phyloP scores from a whole-genome alignment of 2,797 vertebrate genomes.

The Paramormyrops hopkinsi region DNA sequence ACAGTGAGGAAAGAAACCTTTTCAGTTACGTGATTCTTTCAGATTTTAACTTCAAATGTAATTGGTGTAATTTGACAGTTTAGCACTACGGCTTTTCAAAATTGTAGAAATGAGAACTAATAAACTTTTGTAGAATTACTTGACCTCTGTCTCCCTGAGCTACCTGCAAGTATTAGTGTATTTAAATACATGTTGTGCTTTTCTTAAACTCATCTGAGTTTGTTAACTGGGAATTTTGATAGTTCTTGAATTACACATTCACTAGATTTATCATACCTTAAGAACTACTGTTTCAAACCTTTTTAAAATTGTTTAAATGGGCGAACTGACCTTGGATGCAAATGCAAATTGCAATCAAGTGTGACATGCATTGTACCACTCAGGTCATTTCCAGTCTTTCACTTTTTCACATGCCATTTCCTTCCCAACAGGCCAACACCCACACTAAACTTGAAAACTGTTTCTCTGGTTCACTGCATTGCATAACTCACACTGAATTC shows the following conservation, averaged over 20 bases:
- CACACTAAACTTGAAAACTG: neutral
- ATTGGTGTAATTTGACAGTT: constrained; percentile 16
- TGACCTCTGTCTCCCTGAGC: neutral
- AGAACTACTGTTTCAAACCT: neutral
- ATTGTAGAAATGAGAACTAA: constrained; percentile 12
- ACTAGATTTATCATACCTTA: neutral
- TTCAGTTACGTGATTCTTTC: constrained; percentile 4
- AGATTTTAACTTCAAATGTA: constrained; percentile 16
- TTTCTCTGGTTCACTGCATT: neutral
- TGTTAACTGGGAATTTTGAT: neutral
- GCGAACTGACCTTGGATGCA: neutral
- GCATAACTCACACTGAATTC: neutral
- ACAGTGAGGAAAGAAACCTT: neutral
- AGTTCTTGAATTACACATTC: neutral
- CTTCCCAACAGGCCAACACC: neutral
- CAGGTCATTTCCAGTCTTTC: neutral
- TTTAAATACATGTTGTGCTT: neutral
- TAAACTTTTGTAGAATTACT: constrained; percentile 21
- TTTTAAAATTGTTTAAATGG: neutral
- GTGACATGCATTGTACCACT: neutral
- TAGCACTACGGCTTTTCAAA: constrained; percentile 3
- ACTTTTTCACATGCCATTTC: neutral
- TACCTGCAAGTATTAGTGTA: neutral
- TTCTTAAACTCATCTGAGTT: neutral
- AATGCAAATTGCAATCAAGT: neutral